Conservation (phyloP, 2,113 vertebrate species). For the Macroglossus sobrinus region DNA sequence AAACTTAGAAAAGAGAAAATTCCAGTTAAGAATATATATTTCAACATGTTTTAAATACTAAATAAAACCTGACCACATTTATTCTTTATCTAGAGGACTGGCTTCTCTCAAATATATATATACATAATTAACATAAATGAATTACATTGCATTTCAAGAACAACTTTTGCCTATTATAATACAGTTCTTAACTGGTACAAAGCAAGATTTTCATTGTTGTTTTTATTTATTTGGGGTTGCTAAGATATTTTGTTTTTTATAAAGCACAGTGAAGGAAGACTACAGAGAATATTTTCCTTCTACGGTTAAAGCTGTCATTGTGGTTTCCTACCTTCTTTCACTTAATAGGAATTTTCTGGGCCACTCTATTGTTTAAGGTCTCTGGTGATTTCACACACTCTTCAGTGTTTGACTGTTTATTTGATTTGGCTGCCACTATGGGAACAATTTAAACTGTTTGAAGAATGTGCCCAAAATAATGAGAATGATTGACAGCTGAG, state of each 20-base stretch:
- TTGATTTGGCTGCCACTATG: conserved; percentile 48
- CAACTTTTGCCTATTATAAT: not conserved
- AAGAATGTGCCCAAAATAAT: conserved; percentile 66
- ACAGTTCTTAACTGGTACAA: not conserved
- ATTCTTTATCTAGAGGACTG: not conserved
- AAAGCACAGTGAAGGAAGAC: not conserved
- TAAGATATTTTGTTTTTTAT: not conserved
- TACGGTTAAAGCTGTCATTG: not conserved
- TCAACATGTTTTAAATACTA: not conserved
- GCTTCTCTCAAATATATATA: not conserved
- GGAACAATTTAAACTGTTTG: conserved; percentile 59
- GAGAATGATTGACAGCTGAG: conserved; percentile 51
- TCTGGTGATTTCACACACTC: conserved; percentile 41
- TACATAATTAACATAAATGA: not conserved
- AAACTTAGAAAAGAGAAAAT: not conserved
- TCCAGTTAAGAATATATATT: not conserved
- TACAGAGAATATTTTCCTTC: not conserved
- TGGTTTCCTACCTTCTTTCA: not conserved
- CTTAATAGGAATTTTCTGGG: conserved; percentile 8
- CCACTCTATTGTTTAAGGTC: not conserved
- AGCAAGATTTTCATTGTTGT: not conserved
- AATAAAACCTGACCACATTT: not conserved
- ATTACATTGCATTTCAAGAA: not conserved
- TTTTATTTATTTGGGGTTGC: not conserved
- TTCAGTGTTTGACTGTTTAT: conserved; percentile 48